A percentile compares a stretch with the other conserved stretches of the same genome.
Evolutionary conservation across 2,113 vertebrate species (phyloP).

Genomic region (Semnornis frantzii): DNA sequence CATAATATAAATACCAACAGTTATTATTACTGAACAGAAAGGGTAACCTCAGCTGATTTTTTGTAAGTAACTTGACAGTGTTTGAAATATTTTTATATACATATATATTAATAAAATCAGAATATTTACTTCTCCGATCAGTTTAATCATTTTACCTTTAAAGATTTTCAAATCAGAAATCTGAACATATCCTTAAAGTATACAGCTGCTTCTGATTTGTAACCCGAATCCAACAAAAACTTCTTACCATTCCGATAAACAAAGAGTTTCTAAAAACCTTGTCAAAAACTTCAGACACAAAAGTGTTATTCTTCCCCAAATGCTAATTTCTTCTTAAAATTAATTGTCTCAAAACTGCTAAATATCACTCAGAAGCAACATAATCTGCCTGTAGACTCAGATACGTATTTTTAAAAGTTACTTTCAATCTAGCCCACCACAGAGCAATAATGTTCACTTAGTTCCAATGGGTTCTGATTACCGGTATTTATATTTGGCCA

Average conservation of each 20-base stretch:
- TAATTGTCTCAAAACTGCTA: not conserved
- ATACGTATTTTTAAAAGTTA: not conserved
- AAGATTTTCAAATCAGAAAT: not conserved
- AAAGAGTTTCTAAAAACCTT: not conserved
- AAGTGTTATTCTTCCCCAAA: not conserved
- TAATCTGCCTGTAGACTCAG: rapidly evolving
- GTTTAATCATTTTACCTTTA: not conserved
- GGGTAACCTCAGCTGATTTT: not conserved
- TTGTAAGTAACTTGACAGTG: not conserved
- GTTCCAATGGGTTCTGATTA: not conserved
- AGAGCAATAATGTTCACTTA: not conserved
- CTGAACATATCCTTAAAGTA: not conserved
- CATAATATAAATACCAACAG: not conserved
- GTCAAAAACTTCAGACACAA: not conserved
- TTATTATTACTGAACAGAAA: not conserved
- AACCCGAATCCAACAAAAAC: not conserved
- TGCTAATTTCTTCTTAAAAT: not conserved
- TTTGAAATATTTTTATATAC: not conserved
- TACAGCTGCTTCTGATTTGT: not conserved
- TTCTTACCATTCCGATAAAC: not conserved
- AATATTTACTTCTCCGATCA: not conserved
- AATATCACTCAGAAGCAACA: not conserved
- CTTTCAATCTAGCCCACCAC: not conserved
- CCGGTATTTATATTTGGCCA: not conserved
- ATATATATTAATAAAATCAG: not conserved